Conservation (phyloP, 2,888 invertebrate species). For the Trachelus iudaicus region DNA sequence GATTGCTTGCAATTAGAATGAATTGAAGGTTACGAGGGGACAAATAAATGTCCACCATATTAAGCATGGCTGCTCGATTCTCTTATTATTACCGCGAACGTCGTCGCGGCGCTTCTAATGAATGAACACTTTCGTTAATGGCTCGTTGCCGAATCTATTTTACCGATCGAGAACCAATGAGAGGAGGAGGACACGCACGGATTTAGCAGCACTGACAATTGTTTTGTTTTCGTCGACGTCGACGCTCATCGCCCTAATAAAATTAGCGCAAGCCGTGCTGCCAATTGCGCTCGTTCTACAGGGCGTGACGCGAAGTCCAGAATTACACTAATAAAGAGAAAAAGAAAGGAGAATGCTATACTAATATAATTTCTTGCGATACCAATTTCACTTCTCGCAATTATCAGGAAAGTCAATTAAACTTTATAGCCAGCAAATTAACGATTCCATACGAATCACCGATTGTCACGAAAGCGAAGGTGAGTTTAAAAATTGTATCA, state of each 20-base stretch:
- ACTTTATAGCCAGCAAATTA: background rate
- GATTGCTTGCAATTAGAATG: slow-evolving; percentile 51
- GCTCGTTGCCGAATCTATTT: slow-evolving; percentile 9
- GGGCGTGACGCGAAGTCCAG: background rate
- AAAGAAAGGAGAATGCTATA: background rate
- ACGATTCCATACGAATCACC: background rate
- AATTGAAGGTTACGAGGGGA: slow-evolving; percentile 48
- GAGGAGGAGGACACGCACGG: slow-evolving; percentile 27
- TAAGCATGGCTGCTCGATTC: background rate
- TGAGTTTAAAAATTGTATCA: background rate
- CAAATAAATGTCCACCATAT: slow-evolving; percentile 23
- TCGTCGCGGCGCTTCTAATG: background rate
- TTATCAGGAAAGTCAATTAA: background rate
- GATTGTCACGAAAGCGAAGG: background rate
- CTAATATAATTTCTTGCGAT: background rate
- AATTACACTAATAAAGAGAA: background rate
- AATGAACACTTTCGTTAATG: background rate
- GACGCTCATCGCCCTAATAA: background rate
- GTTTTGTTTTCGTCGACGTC: slow-evolving; percentile 39
- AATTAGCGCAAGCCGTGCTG: slow-evolving; percentile 4
- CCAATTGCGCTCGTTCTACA: slow-evolving; percentile 2
- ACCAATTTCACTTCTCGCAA: background rate
- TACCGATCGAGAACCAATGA: slow-evolving; percentile 25
- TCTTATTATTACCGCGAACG: background rate
- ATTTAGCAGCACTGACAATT: slow-evolving; percentile 40